A percentile compares a stretch with the other conserved stretches of the same genome.
These are phyloP conservation scores for Sardina pilchardus DNA, from an alignment of 2,113 vertebrate species.

Conservation along the genomic window DNA sequence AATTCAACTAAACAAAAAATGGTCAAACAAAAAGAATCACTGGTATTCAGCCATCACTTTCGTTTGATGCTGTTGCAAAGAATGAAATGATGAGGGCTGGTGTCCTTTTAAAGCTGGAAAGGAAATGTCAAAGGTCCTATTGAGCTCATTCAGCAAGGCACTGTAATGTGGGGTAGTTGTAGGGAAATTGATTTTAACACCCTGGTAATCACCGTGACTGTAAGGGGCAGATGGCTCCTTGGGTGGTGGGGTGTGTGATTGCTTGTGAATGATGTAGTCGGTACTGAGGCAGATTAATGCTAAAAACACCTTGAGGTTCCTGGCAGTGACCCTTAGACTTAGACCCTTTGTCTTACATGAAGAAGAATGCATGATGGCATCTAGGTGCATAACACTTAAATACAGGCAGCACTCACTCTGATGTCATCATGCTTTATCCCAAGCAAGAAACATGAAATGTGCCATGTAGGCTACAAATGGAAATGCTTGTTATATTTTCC, in stretches of 20 bases:
- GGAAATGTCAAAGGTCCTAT: conserved; percentile 20
- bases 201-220: conserved; percentile 23
- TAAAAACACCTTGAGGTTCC: background rate
- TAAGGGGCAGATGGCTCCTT: conserved; percentile 44
- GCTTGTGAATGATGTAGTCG: conserved; percentile 17
- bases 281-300: background rate
- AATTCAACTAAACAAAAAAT: background rate
- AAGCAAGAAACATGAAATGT: background rate
- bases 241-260: conserved; percentile 40
- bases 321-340: background rate
- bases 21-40: background rate
- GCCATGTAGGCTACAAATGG: background rate
- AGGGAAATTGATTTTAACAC: conserved; percentile 51
- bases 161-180: conserved; percentile 12
- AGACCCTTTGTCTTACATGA: background rate
- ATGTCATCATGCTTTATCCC: background rate
- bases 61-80: background rate
- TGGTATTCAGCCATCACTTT: conserved; percentile 10
- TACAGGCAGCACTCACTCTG: background rate
- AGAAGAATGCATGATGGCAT: background rate
- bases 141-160: conserved; percentile 27
- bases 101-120: conserved; percentile 15
- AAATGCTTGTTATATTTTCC: background rate
- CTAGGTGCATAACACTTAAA: background rate
- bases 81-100: conserved; percentile 18